Base-by-base conservation (phyloP, 64 coral and sea anemone genomes). In the Montipora efflorescens region DNA sequence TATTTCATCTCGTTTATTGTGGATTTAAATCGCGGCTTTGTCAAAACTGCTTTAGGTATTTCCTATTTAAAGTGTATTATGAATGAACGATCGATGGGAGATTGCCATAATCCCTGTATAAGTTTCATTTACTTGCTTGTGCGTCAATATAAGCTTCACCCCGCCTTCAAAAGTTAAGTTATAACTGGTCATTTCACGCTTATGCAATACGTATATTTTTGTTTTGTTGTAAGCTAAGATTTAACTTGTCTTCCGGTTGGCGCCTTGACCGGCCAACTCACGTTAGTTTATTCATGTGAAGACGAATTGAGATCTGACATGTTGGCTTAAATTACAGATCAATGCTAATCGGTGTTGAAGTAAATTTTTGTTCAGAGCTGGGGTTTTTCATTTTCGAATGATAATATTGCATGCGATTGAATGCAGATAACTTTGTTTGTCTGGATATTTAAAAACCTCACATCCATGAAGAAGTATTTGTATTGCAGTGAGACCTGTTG, bases 71-170 rank as follows among this genome's bases (percentile, higher is more conserved):
- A 83, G 7, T 16, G 5, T 9, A 71, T 71, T 71, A 50, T 48
- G 12, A 14, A 84, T 68, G 20, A 86, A 70, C 4, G 61, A 71
- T 22, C 19, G 53, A 57, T 57, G 18, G n/a, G 4, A n/a, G 45
- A 71, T 83, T 22, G 46, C 16, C 62, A 86, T 62, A 82, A 45
- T 62, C 18, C 55, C 52, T 55, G 79, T 21, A 81, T 81, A 81
- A 81, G 4, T 28, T 59, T n/a, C 14, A 83, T 16, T 67, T 71
- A 71, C 64, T 51, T 19, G 62, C 82, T 19, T 5, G 62, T 50
- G 12, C 48, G 18, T 28, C 28, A 28, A 28, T 28, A 28, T 28
- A 28, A 28, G 15, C 48, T 8, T 23, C 68, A 7, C 68, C 10
- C 68, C 18, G 68, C 68, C 20, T n/a, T 71, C 0, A 5, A 83